Evolutionary conservation across 2,113 vertebrate genomes (phyloP).

Genomic region (Lanius collurio): DNA sequence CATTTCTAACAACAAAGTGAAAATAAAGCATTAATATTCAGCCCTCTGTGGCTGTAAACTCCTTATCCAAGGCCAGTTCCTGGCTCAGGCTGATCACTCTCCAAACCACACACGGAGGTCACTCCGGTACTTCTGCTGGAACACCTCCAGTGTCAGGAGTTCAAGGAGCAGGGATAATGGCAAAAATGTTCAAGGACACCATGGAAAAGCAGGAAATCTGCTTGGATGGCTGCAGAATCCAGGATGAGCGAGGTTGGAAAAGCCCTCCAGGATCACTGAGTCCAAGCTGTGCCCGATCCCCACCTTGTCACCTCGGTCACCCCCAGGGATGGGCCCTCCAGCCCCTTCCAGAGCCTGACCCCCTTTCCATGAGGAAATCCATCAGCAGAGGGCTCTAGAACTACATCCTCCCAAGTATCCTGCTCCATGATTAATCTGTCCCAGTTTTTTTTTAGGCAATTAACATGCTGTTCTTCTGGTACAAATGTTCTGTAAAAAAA

Average conservation of each 20-base stretch:
- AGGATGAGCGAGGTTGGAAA: background rate
- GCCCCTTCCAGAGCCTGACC: background rate
- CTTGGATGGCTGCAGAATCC: background rate
- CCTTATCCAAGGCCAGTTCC: accelerated
- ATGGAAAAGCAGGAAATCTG: background rate
- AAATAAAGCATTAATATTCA: background rate
- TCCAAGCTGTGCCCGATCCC: background rate
- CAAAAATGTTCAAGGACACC: accelerated
- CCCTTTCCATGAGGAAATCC: background rate
- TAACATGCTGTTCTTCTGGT: slow-evolving; percentile 48
- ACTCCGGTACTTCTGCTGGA: background rate
- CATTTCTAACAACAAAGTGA: accelerated
- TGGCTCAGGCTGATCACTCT: accelerated
- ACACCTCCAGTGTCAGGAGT: no score
- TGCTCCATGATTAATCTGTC: slow-evolving; percentile 68
- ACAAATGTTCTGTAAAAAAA: slow-evolving; percentile 55
- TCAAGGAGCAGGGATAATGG: background rate
- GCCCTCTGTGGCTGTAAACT: background rate
- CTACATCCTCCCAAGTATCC: background rate
- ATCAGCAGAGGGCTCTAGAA: slow-evolving; percentile 35
- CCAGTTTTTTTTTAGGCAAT: slow-evolving; percentile 67
- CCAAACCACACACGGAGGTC: background rate
- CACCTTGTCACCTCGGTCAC: background rate
- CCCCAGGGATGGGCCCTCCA: background rate
- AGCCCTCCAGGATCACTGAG: background rate